phyloP scores from a whole-genome alignment of 2,797 vertebrate genomes.

The Kryptopterus vitreolus region DNA sequence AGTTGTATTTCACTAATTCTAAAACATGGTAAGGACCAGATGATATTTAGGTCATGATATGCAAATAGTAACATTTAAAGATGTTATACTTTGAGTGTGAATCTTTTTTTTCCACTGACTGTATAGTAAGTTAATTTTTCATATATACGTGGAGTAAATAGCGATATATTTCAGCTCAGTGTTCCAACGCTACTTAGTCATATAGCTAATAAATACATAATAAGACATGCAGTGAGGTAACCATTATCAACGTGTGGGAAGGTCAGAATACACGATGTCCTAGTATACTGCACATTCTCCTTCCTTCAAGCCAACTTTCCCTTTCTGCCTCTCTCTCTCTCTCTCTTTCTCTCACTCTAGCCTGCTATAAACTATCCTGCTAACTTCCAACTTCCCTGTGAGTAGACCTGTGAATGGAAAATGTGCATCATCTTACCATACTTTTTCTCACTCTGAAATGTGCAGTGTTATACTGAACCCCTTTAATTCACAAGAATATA shows the following conservation, averaged over 20 bases:
- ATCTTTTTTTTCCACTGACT: too few relatives aligned
- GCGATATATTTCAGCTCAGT: not conserved
- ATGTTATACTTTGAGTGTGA: too few relatives aligned
- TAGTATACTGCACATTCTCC: constrained; percentile 47
- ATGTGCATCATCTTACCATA: constrained; percentile 69
- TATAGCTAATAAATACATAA: constrained; percentile 62
- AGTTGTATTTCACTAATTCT: too few relatives aligned
- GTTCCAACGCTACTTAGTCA: constrained; percentile 43
- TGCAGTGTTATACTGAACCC: not conserved
- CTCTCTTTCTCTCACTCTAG: constrained; percentile 30
- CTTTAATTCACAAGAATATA: constrained; percentile 51
- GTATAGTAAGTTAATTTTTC: too few relatives aligned
- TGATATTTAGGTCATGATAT: too few relatives aligned
- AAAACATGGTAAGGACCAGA: too few relatives aligned
- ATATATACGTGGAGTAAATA: too few relatives aligned
- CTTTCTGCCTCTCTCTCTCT: not conserved
- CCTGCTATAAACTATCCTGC: constrained; percentile 52
- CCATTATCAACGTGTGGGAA: constrained; percentile 62
- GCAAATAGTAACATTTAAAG: too few relatives aligned
- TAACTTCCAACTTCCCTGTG: constrained; percentile 54
- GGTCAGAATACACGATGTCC: constrained; percentile 61
- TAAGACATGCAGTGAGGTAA: constrained; percentile 56
- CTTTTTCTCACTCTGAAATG: constrained; percentile 34
- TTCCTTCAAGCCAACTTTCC: constrained; percentile 37
- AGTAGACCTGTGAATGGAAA: constrained; percentile 73